Evolutionary conservation across 2,797 vertebrate genomes (phyloP).

Genomic region (Pelochelys cantorii): DNA sequence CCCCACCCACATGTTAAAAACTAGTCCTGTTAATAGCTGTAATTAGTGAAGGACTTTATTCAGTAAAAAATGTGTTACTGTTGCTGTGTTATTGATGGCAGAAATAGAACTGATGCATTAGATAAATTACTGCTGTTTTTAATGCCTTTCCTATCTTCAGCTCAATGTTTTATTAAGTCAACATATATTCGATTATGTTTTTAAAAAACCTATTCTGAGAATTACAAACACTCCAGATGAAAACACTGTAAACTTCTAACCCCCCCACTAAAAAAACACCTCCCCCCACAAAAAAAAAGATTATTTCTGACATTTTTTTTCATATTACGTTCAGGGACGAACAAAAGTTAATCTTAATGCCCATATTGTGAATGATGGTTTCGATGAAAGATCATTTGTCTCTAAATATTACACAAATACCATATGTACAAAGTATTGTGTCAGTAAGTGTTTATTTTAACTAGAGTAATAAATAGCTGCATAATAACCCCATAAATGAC

Average conservation of each 20-base stretch:
- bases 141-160: not conserved
- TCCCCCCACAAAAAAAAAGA: not conserved
- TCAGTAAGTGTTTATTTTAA: conserved; percentile 38
- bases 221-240: not conserved
- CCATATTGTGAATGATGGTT: not conserved
- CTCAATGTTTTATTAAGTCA: conserved; percentile 2
- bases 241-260: not conserved
- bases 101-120: not conserved
- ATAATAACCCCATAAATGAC: not conserved
- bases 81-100: not conserved
- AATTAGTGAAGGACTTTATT: not conserved
- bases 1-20: not conserved
- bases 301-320: not conserved
- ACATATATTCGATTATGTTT: not conserved
- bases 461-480: conserved; percentile 10
- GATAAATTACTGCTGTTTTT: not conserved
- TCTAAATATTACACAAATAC: not conserved
- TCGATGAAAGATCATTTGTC: not conserved
- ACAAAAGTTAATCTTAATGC: not conserved
- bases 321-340: not conserved
- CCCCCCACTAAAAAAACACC: too few species aligned
- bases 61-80: not conserved
- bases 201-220: not conserved
- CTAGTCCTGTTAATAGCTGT: not conserved
- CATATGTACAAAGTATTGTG: not conserved